Evolutionary conservation across 2,797 vertebrate species (phyloP), one percentile per base, ranked within the genome.

Genomic region (Cheirogaleus major): DNA sequence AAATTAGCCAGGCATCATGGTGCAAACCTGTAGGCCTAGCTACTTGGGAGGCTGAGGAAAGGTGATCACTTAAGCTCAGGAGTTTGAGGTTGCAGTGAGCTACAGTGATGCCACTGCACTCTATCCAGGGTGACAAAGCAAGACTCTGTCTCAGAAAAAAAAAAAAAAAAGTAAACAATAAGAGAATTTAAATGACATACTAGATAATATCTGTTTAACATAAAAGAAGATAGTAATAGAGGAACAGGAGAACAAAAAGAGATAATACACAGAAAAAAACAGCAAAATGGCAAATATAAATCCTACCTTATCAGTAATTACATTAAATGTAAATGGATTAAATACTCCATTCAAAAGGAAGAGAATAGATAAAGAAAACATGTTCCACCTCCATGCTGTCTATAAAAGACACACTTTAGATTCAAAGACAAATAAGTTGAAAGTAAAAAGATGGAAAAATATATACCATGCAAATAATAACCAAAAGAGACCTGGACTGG

Each of bases 241-340:
- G 41, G 48, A 65, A 35, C 20, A 69, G 17, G 55, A 73, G 20
- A 63, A 93, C 27, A 50, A 57, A 76, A 75, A 69, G n/a, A 20
- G 32, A 81, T 15, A 50, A 35, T 30, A 63, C 6, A 23, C 87
- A 92, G 50, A 67, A 93, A 63, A 38, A 41, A 65, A 67, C 27
- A 85, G 55, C 18, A 70, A 85, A 96, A 78, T 89, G 43, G 15
- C 83, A 76, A 88, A 20, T 22, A 30, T 67, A 67, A 78, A n/a
- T 73, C 22, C 55, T 85, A 14, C n/a, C 45, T 88, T 55, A 86
- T 38, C 65, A 87, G 48, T 83, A 76, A 75, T 84, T 63, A 30
- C n/a, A 86, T 95, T 83, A 79, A 92, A 65, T 78, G 12, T 57
- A 65, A 94, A 59, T 78, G 32, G 32, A 30, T 45, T 80, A 87